These are phyloP conservation scores for Monopterus albus DNA, from an alignment of 2,113 vertebrate species.

Conservation along the genomic window DNA sequence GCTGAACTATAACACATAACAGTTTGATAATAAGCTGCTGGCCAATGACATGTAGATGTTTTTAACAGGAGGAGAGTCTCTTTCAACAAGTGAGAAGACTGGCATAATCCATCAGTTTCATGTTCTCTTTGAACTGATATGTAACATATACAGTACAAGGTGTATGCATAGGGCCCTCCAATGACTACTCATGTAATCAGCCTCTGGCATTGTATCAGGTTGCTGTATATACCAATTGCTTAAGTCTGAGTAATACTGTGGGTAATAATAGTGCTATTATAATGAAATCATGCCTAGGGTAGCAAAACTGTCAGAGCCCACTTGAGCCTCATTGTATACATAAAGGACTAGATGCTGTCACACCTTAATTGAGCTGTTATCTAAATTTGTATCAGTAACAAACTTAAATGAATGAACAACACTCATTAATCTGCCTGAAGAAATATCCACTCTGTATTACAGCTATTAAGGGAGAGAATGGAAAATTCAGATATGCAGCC, in stretches of 20 bases:
- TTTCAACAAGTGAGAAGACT: too few species aligned
- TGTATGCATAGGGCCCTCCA: too few species aligned
- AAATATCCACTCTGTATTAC: conserved; percentile 26
- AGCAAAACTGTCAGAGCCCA: conserved; percentile 13
- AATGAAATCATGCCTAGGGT: not conserved
- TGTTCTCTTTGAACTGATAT: too few species aligned
- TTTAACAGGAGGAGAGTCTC: too few species aligned
- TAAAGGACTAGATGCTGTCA: conserved; percentile 10
- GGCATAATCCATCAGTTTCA: too few species aligned
- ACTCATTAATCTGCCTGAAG: conserved; percentile 50
- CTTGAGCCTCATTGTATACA: conserved; percentile 22
- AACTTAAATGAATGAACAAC: conserved; percentile 45
- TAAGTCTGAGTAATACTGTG: not conserved
- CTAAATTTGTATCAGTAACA: conserved; percentile 56
- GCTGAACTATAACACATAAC: too few species aligned
- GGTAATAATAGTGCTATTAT: conserved; percentile 12
- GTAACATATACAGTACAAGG: too few species aligned
- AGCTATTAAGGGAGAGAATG: conserved; percentile 26
- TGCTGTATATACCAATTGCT: not conserved
- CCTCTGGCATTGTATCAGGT: not conserved
- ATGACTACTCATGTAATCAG: too few species aligned
- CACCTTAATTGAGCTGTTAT: conserved; percentile 50
- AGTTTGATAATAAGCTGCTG: too few species aligned
- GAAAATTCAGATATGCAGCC: conserved; percentile 23
- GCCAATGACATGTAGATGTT: too few species aligned